A percentile compares a stretch with the other conserved stretches of the same genome.
Conservation (phyloP, 1,140 invertebrate genomes). For the Popillia japonica region DNA sequence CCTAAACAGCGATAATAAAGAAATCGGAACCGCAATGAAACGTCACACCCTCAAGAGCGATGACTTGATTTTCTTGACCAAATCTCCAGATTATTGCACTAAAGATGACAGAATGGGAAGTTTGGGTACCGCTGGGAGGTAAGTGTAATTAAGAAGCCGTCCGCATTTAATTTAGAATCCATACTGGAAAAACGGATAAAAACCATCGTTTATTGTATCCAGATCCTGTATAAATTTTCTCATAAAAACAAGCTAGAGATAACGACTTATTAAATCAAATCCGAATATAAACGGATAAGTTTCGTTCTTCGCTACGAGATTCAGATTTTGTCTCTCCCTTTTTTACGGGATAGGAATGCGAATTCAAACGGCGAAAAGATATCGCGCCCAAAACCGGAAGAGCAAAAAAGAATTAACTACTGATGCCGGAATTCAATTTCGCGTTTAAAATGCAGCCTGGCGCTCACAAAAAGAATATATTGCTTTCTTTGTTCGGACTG, state of each 20-base stretch:
- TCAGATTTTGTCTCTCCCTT: conserved; percentile 28
- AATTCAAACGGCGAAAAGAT: conserved; percentile 2
- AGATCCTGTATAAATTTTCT: not conserved
- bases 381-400: not conserved
- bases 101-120: conserved; percentile 77
- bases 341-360: not conserved
- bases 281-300: not conserved
- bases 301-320: conserved; percentile 29
- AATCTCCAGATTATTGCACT: conserved; percentile 93
- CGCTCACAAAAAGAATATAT: conserved; percentile 14
- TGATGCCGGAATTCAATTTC: conserved; percentile 42
- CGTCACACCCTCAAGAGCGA: conserved; percentile 45
- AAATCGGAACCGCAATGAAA: conserved; percentile 42
- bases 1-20: conserved; percentile 38
- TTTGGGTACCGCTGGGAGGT: conserved; percentile 85
- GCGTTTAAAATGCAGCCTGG: conserved; percentile 23
- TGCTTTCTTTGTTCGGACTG: not conserved
- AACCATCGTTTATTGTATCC: not conserved
- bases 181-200: not conserved
- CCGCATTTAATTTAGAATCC: not conserved
- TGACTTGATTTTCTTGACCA: conserved; percentile 82
- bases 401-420: conserved; percentile 34
- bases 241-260: not conserved
- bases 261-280: conserved; percentile 8
- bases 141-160: no score